Conservation (phyloP, 2,888 invertebrate genomes). For the Harmothoe impar region DNA sequence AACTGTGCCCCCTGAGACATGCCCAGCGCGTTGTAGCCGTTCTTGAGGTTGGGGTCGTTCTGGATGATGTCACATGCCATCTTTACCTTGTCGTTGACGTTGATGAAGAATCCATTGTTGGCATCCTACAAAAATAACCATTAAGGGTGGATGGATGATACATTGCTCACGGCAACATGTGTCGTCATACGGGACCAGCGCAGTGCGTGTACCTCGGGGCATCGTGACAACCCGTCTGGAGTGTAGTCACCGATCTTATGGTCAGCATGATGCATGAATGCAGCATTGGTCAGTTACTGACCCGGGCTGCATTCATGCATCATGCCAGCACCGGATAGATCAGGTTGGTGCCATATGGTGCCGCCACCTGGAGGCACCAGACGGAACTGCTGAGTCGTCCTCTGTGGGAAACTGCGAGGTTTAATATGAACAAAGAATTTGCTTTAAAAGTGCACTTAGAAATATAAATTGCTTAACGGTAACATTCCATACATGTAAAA, state of each 20-base stretch:
- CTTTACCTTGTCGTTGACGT: constrained; percentile 83
- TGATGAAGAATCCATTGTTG: constrained; percentile 80
- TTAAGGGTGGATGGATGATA: background rate
- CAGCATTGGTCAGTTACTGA: background rate
- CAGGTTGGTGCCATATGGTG: background rate
- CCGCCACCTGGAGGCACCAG: too few species aligned
- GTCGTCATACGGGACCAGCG: background rate
- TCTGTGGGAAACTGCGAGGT: too few species aligned
- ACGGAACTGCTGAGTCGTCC: too few species aligned
- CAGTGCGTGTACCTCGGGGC: background rate
- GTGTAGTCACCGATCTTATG: too few species aligned
- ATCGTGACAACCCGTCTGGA: too few species aligned
- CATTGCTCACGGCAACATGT: background rate
- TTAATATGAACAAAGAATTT: too few species aligned
- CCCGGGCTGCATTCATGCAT: background rate
- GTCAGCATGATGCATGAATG: background rate
- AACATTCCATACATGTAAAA: too few species aligned
- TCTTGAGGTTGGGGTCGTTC: constrained; percentile 87
- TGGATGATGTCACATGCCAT: constrained; percentile 89
- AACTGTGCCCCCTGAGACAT: constrained; percentile 98
- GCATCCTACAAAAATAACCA: constrained; percentile 74
- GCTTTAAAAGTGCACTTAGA: too few species aligned
- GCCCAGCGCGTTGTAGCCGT: constrained; percentile 95
- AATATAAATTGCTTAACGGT: too few species aligned
- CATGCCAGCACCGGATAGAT: background rate